phyloP scores from a whole-genome alignment of 2,797 vertebrate genomes.

The Megaceryle alcyon region DNA sequence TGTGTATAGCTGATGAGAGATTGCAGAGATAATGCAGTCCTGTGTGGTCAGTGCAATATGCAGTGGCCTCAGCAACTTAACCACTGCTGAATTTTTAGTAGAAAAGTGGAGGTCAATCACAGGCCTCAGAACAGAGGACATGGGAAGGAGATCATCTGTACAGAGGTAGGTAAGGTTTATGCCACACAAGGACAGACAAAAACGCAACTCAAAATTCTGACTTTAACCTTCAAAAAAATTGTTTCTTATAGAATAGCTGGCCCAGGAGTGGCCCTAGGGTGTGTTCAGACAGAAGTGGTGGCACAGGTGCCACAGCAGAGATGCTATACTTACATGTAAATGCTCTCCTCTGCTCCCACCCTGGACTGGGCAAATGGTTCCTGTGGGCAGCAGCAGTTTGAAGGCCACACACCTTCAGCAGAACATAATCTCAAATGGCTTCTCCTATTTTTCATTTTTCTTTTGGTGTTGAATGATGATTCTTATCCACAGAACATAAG shows the following conservation, averaged over 20 bases:
- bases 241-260: neutral
- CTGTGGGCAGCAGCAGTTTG: neutral
- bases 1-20: neutral
- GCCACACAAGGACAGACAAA: neutral
- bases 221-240: conserved; percentile 25
- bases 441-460: neutral
- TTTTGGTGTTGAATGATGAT: neutral
- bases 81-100: neutral
- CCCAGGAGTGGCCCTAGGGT: neutral
- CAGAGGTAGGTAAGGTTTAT: neutral
- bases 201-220: neutral
- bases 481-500: neutral
- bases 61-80: neutral
- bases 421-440: conserved; percentile 28
- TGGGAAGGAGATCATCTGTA: neutral
- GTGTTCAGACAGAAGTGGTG: neutral
- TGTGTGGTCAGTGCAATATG: neutral
- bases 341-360: neutral
- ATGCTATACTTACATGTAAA: neutral
- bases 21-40: neutral
- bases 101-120: neutral
- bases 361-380: neutral
- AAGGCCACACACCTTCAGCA: neutral
- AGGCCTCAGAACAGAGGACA: neutral
- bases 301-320: neutral